Percentiles rank a stretch among this genome's conserved stretches.
phyloP scores from a whole-genome alignment of 2,797 vertebrate genomes.

The Liasis olivaceus region DNA sequence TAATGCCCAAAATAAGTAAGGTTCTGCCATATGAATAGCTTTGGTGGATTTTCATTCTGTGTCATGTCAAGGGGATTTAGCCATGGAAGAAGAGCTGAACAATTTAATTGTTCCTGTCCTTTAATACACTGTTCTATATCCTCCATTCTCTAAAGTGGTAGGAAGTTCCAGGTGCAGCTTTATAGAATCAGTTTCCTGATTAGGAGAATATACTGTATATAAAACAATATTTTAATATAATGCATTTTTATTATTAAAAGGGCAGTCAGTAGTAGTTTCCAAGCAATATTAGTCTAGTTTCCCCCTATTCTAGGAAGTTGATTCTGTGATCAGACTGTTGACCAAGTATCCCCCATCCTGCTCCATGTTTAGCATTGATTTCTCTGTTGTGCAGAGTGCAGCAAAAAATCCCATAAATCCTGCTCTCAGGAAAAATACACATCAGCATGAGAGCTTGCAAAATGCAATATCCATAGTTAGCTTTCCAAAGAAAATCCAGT shows the following conservation, averaged over 20 bases:
- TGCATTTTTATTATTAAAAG: neutral
- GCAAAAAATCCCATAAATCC: too few species aligned
- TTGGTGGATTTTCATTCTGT: neutral
- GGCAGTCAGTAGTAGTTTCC: neutral
- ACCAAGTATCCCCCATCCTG: neutral
- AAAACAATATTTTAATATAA: neutral
- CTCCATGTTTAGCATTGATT: neutral
- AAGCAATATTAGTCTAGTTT: neutral
- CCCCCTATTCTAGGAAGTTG: neutral
- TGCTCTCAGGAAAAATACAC: too few species aligned
- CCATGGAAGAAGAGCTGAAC: neutral
- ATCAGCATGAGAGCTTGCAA: too few species aligned
- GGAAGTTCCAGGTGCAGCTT: neutral
- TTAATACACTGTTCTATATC: neutral
- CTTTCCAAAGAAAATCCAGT: too few species aligned
- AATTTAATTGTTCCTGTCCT: neutral
- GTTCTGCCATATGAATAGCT: neutral
- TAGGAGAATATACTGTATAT: neutral
- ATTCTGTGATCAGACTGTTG: neutral
- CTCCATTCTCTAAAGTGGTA: neutral
- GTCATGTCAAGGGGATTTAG: neutral
- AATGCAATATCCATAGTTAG: too few species aligned
- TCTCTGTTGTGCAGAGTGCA: too few species aligned
- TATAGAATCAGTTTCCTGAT: neutral
- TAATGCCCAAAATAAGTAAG: conserved; percentile 91